These are phyloP conservation scores for Podabrus alpinus DNA, from an alignment of 2,888 invertebrate genomes.

Conservation along the genomic window DNA sequence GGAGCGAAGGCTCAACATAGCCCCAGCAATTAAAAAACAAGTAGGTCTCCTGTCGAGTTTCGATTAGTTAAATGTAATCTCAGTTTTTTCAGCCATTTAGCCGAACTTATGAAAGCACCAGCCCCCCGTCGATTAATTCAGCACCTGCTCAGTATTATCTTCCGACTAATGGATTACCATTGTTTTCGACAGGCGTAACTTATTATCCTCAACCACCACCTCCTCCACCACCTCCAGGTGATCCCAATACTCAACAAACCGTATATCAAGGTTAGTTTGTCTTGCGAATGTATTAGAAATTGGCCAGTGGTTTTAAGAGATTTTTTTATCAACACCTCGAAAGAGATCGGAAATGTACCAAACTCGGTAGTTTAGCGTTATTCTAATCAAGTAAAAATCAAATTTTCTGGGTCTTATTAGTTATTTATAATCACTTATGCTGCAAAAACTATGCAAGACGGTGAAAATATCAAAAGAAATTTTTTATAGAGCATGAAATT, in stretches of 20 bases:
- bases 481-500: no score
- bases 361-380: no score
- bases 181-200: constrained; percentile 50
- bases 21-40: constrained; percentile 86
- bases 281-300: neutral
- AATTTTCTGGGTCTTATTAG: no score
- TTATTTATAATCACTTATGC: no score
- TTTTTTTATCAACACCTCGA: no score
- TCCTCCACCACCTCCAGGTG: constrained; percentile 41
- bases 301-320: no score
- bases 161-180: constrained; percentile 50
- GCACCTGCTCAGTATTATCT: constrained; percentile 54
- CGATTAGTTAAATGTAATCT: constrained; percentile 4
- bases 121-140: constrained; percentile 59
- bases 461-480: no score
- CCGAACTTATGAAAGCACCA: constrained; percentile 60
- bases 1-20: constrained; percentile 83
- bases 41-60: constrained; percentile 11
- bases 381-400: no score
- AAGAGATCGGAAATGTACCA: no score
- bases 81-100: constrained; percentile 53
- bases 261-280: constrained; percentile 51
- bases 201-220: constrained; percentile 48
- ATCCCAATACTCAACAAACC: constrained; percentile 48
- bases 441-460: no score